A percentile compares a stretch with the other conserved stretches of the same genome.
Evolutionary conservation across 2,888 invertebrate genomes (phyloP).

Genomic region (Lobophora halterata): DNA sequence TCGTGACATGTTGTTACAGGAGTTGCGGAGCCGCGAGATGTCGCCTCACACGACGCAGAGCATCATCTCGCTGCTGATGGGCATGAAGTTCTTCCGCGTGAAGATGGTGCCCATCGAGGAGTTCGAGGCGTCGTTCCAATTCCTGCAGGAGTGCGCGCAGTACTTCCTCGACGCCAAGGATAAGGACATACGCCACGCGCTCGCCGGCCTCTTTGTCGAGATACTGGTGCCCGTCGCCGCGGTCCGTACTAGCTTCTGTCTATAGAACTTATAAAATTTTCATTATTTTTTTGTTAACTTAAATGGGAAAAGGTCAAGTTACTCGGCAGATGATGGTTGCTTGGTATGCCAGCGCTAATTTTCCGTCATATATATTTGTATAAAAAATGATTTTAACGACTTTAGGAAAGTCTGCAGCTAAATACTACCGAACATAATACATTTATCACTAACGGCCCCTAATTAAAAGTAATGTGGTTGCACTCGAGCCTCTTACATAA

Average conservation of each 20-base stretch:
- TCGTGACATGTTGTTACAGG: slow-evolving; percentile 79
- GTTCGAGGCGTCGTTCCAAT: slow-evolving; percentile 98
- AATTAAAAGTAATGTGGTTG: no score
- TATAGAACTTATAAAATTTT: background rate
- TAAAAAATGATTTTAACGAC: no score
- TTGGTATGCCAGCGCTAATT: no score
- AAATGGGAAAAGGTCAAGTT: no score
- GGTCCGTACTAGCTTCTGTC: slow-evolving; percentile 88
- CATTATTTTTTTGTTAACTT: no score
- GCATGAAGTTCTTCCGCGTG: slow-evolving; percentile 98
- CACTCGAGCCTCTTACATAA: no score
- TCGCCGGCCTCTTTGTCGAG: slow-evolving; percentile 99
- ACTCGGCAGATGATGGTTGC: no score
- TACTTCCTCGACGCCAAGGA: slow-evolving; percentile 99
- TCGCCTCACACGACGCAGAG: slow-evolving; percentile 95
- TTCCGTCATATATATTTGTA: no score
- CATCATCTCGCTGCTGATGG: slow-evolving; percentile 98
- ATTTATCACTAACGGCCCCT: no score
- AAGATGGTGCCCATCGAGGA: slow-evolving; percentile 99
- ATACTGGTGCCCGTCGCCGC: slow-evolving; percentile 99
- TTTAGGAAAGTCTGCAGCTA: no score
- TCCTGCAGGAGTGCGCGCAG: slow-evolving; percentile 98
- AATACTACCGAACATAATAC: no score
- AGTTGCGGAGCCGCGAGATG: slow-evolving; percentile 89
- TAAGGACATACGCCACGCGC: slow-evolving; percentile 97